phyloP scores from a whole-genome alignment of 2,888 invertebrate species.

The Syrista parreyssii region DNA sequence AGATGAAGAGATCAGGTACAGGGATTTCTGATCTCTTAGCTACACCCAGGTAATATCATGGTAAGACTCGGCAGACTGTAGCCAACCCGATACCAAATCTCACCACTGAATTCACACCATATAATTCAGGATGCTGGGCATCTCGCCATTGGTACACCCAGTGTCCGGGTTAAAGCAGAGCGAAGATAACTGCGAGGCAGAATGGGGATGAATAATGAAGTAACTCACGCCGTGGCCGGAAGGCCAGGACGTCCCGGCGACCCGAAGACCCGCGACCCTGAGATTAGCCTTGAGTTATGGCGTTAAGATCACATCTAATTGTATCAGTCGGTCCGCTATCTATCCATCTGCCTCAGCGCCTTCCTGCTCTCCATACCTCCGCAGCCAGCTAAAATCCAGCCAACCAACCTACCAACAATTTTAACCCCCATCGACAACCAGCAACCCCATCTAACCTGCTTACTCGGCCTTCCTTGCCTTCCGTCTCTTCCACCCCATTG shows the following conservation, averaged over 20 bases:
- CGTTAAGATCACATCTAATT: constrained; percentile 65
- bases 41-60: background rate
- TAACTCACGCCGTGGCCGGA: constrained; percentile 62
- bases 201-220: constrained; percentile 66
- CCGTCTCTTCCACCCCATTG: constrained; percentile 60
- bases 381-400: background rate
- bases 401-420: background rate
- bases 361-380: background rate
- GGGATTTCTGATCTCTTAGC: background rate
- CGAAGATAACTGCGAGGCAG: constrained; percentile 55
- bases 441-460: constrained; percentile 34
- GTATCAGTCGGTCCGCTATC: constrained; percentile 58
- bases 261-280: constrained; percentile 42
- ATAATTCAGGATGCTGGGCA: constrained; percentile 12
- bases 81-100: constrained; percentile 7
- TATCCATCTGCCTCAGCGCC: constrained; percentile 14
- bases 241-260: constrained; percentile 44
- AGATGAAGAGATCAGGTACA: background rate
- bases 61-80: background rate
- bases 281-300: constrained; percentile 66
- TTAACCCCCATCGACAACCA: background rate
- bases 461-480: constrained; percentile 44
- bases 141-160: constrained; percentile 13
- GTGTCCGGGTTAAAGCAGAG: constrained; percentile 11
- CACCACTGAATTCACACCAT: constrained; percentile 21